Conservation (phyloP, 2,888 invertebrate species). For the Lysandra coridon region DNA sequence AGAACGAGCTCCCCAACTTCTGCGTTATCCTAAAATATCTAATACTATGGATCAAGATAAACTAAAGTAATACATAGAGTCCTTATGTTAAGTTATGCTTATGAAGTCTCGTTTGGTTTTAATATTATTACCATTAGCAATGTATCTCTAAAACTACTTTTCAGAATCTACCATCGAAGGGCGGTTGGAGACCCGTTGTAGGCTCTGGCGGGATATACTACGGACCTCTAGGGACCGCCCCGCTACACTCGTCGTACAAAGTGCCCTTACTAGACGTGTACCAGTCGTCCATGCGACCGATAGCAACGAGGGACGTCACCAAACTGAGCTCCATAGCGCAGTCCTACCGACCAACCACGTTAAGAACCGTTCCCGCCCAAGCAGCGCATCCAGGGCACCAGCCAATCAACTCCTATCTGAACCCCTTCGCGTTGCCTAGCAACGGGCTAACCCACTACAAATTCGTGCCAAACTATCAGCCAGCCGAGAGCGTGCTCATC, state of each 20-base stretch:
- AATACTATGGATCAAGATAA: too few relatives aligned
- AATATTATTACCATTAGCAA: too few relatives aligned
- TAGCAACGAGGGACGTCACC: slow-evolving; percentile 61
- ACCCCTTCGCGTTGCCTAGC: slow-evolving; percentile 66
- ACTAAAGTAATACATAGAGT: too few relatives aligned
- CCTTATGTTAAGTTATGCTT: too few relatives aligned
- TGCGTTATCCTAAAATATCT: too few relatives aligned
- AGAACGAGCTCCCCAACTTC: too few relatives aligned
- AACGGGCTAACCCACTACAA: slow-evolving; percentile 65
- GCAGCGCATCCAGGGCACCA: slow-evolving; percentile 60
- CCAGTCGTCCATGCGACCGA: slow-evolving; percentile 67
- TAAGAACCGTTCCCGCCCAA: slow-evolving; percentile 57
- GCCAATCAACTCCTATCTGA: slow-evolving; percentile 72
- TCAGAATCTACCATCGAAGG: slow-evolving; percentile 75
- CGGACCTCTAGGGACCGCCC: slow-evolving; percentile 58
- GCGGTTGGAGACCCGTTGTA: slow-evolving; percentile 83
- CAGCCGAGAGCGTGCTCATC: slow-evolving; percentile 62
- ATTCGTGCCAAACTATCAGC: slow-evolving; percentile 63
- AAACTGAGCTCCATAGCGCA: slow-evolving; percentile 75
- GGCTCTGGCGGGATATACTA: slow-evolving; percentile 68
- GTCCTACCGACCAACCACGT: slow-evolving; percentile 71
- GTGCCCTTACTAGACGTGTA: slow-evolving; percentile 62
- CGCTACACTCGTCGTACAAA: slow-evolving; percentile 67
- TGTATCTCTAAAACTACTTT: slow-evolving; percentile 43
- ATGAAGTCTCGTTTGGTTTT: too few relatives aligned